phyloP scores from a whole-genome alignment of 1,140 invertebrate genomes.

The Hyles euphorbiae region DNA sequence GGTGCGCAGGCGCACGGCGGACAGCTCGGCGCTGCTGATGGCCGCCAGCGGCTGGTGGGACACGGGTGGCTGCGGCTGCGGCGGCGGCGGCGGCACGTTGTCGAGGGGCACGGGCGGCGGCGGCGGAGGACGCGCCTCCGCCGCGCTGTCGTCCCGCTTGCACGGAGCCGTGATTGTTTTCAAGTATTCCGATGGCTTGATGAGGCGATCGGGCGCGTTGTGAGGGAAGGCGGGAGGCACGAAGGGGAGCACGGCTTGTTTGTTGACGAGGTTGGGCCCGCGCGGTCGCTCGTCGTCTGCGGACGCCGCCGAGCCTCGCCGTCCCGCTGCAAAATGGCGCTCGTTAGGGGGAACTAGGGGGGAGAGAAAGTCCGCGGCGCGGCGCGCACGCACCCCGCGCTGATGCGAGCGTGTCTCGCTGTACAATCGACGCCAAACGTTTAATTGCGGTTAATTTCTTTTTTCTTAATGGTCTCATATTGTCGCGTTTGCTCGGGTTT shows the following conservation, averaged over 20 bases:
- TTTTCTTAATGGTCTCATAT: no score
- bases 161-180: conserved; percentile 81
- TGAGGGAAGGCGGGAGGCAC: conserved; percentile 91
- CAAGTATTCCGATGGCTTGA: conserved; percentile 94
- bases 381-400: conserved; percentile 35
- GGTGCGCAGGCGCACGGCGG: conserved; percentile 86
- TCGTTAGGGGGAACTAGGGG: conserved; percentile 50
- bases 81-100: conserved; percentile 74
- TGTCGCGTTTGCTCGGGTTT: no score
- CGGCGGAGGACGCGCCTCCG: conserved; percentile 73
- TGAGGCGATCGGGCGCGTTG: conserved; percentile 84
- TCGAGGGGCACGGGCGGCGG: conserved; percentile 70
- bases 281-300: conserved; percentile 72
- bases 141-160: conserved; percentile 77
- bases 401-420: conserved; percentile 16
- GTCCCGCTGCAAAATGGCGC: conserved; percentile 53
- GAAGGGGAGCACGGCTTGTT: conserved; percentile 89
- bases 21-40: conserved; percentile 90
- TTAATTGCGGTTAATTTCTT: no score
- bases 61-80: conserved; percentile 68
- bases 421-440: conserved; percentile 17
- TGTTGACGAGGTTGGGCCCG: conserved; percentile 83
- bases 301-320: conserved; percentile 47
- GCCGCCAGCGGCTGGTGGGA: conserved; percentile 84
- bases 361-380: conserved; percentile 62